phyloP scores from a whole-genome alignment of 1,140 invertebrate genomes.

The Drosophila sulfurigaster region DNA sequence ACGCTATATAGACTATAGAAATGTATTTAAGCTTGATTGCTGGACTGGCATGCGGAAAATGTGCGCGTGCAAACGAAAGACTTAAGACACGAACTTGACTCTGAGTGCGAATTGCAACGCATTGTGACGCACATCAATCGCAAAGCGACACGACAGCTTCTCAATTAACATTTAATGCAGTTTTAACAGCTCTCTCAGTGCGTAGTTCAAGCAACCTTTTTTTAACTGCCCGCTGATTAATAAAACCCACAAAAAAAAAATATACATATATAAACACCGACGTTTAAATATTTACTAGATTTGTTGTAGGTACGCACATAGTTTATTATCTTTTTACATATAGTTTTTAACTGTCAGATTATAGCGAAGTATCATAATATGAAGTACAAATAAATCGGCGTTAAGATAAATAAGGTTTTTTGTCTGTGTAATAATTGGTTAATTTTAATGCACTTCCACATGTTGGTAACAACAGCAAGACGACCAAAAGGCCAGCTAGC shows the following conservation, averaged over 20 bases:
- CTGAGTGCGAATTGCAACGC: conserved; percentile 15
- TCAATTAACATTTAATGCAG: conserved; percentile 56
- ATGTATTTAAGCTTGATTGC: conserved; percentile 19
- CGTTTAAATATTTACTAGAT: conserved; percentile 29
- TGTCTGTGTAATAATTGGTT: conserved; percentile 30
- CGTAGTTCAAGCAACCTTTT: conserved; percentile 15
- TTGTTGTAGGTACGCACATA: neutral
- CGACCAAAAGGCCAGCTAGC: conserved; percentile 68
- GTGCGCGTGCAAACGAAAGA: conserved; percentile 59
- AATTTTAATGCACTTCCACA: conserved; percentile 42
- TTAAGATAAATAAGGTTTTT: conserved; percentile 34
- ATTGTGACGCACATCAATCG: conserved; percentile 49
- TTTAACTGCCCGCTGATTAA: conserved; percentile 30
- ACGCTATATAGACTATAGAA: conserved; percentile 1
- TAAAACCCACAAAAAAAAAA: conserved; percentile 17
- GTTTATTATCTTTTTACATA: neutral
- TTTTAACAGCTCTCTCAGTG: conserved; percentile 37
- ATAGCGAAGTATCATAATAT: conserved; percentile 9
- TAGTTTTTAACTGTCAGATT: neutral
- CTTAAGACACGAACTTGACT: conserved; percentile 68
- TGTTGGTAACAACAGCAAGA: conserved; percentile 26
- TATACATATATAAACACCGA: too few relatives aligned
- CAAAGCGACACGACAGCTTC: conserved; percentile 15
- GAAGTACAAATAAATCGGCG: conserved; percentile 19
- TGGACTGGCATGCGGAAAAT: conserved; percentile 69